Evolutionary conservation across 2,113 vertebrate species (phyloP).

Genomic region (Dipodomys stephensi): DNA sequence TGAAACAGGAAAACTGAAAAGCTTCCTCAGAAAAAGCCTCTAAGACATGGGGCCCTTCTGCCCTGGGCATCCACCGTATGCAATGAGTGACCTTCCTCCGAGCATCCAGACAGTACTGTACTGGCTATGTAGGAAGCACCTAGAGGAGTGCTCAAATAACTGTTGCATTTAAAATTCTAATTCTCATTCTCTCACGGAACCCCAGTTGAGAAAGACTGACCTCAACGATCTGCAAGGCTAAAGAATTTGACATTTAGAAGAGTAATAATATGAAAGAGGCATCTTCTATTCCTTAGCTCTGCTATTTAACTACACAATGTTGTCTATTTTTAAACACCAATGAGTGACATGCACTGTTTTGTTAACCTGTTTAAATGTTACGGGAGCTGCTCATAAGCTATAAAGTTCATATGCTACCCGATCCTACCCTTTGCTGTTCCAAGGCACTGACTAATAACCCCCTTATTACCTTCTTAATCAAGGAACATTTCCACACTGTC

Average conservation of each 20-base stretch:
- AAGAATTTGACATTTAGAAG: slow-evolving; percentile 76
- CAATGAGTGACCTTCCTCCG: no score
- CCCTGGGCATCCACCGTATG: neutral
- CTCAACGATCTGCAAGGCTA: slow-evolving; percentile 55
- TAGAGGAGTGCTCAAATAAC: neutral
- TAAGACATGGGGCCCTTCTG: neutral
- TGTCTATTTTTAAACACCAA: slow-evolving; percentile 77
- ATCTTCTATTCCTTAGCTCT: slow-evolving; percentile 72
- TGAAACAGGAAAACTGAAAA: neutral
- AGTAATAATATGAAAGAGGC: slow-evolving; percentile 72
- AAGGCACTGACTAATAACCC: slow-evolving; percentile 77
- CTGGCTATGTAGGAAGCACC: neutral
- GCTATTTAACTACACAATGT: slow-evolving; percentile 73
- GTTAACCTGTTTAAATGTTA: slow-evolving; percentile 76
- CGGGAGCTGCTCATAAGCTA: slow-evolving; percentile 71
- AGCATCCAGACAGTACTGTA: neutral
- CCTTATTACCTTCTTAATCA: slow-evolving; percentile 83
- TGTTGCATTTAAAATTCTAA: slow-evolving; percentile 60
- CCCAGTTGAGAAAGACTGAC: slow-evolving; percentile 61
- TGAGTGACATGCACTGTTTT: slow-evolving; percentile 65
- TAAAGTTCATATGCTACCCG: slow-evolving; percentile 76
- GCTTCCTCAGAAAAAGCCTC: neutral
- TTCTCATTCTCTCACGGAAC: slow-evolving; percentile 58
- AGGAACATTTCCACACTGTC: slow-evolving; percentile 77
- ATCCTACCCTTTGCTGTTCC: slow-evolving; percentile 70